These are phyloP conservation scores for Latrodectus geometricus DNA, from an alignment of 1,140 invertebrate genomes.

Conservation along the genomic window DNA sequence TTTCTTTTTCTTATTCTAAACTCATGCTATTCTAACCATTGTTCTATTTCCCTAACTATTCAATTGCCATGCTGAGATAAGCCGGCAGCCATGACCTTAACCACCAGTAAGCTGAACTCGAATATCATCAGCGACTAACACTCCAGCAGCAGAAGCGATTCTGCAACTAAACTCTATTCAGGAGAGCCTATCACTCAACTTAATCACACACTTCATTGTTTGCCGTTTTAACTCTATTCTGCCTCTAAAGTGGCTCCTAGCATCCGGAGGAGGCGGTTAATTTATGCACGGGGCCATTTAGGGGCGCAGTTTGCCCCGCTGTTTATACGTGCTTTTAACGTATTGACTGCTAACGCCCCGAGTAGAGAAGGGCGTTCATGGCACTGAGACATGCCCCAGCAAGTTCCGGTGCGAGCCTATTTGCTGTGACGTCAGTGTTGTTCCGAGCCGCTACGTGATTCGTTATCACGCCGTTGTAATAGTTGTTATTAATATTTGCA, in stretches of 20 bases:
- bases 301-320: background rate
- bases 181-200: background rate
- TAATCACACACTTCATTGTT: slow-evolving; percentile 22
- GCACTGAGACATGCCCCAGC: background rate
- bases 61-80: too few relatives aligned
- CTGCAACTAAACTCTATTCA: background rate
- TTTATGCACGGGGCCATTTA: slow-evolving; percentile 5
- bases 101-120: too few relatives aligned
- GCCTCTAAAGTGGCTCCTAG: background rate
- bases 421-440: background rate
- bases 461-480: background rate
- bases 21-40: too few relatives aligned
- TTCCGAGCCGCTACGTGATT: background rate
- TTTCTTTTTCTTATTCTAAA: too few relatives aligned
- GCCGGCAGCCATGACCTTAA: background rate
- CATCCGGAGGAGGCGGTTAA: slow-evolving; percentile 2
- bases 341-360: background rate
- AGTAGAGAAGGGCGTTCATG: background rate
- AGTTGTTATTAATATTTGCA: background rate
- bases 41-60: too few relatives aligned
- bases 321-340: background rate
- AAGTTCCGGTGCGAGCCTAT: background rate
- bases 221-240: slow-evolving; percentile 14
- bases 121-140: background rate
- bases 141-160: background rate